Conservation (phyloP, 2,113 vertebrate genomes). For the Herpailurus yagouaroundi region DNA sequence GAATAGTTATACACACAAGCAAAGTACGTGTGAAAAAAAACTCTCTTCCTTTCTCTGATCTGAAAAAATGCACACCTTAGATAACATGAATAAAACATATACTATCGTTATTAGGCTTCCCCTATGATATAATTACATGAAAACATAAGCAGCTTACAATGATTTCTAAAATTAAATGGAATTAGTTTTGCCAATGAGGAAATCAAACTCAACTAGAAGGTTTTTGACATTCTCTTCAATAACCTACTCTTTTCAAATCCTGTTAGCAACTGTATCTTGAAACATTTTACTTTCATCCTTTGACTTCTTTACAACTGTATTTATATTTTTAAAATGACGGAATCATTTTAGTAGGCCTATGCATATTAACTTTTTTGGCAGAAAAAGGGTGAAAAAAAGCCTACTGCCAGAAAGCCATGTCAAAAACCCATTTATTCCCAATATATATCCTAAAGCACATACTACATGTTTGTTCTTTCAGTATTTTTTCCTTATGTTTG, state of each 20-base stretch:
- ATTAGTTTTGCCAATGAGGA: conserved; percentile 43
- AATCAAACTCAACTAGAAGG: not conserved
- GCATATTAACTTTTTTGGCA: not conserved
- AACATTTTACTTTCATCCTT: not conserved
- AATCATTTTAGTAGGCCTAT: not conserved
- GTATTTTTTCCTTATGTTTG: not conserved
- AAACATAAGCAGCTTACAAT: not conserved
- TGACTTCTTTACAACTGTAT: not conserved
- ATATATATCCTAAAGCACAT: not conserved
- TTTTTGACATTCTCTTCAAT: not conserved
- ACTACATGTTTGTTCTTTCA: not conserved
- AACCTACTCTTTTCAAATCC: not conserved
- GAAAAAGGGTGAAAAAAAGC: not conserved
- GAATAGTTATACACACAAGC: not conserved
- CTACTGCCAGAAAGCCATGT: not conserved
- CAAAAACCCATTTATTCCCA: not conserved
- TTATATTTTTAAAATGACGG: not conserved
- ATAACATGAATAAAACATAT: not conserved
- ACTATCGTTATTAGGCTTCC: not conserved
- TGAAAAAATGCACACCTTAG: not conserved
- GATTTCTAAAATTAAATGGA: conserved; percentile 38
- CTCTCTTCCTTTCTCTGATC: not conserved
- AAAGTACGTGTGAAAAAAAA: not conserved
- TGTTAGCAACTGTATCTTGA: not conserved
- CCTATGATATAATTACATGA: not conserved